Evolutionary conservation across 2,888 invertebrate genomes (phyloP), one percentile per base, ranked within the genome.

Genomic region (Dilophus febrilis): DNA sequence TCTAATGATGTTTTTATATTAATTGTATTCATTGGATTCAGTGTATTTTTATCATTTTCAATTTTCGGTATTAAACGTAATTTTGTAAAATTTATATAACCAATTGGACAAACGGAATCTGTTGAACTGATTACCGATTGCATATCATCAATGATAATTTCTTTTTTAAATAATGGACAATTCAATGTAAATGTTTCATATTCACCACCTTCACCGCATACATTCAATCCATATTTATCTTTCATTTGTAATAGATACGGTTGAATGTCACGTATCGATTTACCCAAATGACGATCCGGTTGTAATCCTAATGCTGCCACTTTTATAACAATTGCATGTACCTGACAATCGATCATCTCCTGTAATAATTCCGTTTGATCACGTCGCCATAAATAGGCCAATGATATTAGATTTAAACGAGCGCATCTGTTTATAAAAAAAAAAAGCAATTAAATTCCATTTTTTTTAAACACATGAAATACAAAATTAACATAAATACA

Each of bases 131-230:
- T 74, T 42, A 95, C 75, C 51, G 80, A 72, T 67, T 92, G 86
- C 50, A 75, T 77, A 52, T 85, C 80, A 61, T 86, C 85, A 56
- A 87, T 73, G 49, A 84, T 73, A 63, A 95, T 79, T 56, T 76
- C 74, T 63, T 87, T 87, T 57, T 75, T 80, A 66, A 94, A 97
- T 45, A 98, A 68, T 6, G 97, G 95, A 64, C 97, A 97, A 68
- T 98, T 94, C 45, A 95, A 67, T 7, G 94, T 94, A 59, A 98
- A 86, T 26, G 95, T 91, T 67, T 98, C 98, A 59, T 94, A 98
- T 64, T 99, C 98, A 39, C 98, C 98, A 35, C 98, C 98, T 67
- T 99, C 98, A 16, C 98, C 98, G 64, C 94, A 95, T 32, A 94
- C 77, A 66, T 92, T 90, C 46, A 92, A 68, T 39, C 91, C 92